Conservation (phyloP, 2,888 invertebrate species). For the Volucella inflata region DNA sequence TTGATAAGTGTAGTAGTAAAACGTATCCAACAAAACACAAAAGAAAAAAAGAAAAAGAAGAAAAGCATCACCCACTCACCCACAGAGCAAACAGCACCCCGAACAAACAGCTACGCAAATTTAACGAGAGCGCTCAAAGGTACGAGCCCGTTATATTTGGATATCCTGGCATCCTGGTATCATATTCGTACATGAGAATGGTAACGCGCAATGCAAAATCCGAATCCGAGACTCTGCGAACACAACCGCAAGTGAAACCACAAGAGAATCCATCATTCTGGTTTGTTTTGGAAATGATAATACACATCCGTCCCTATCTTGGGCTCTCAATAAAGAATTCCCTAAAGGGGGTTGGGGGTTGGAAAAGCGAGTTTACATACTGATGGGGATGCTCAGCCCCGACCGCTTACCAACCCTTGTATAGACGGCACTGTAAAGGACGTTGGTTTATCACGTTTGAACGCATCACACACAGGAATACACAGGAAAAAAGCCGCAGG, state of each 20-base stretch:
- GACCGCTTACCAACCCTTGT: not conserved
- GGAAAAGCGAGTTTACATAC: not conserved
- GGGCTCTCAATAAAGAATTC: constrained; percentile 32
- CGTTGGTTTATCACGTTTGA: constrained; percentile 41
- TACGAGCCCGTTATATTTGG: not conserved
- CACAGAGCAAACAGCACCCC: not conserved
- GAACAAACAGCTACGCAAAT: constrained; percentile 25
- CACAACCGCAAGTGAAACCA: constrained; percentile 51
- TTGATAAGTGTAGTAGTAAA: not conserved
- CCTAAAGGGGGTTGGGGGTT: not conserved
- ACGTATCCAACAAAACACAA: not conserved
- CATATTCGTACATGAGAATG: not conserved
- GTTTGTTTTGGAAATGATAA: constrained; percentile 55
- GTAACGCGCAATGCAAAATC: constrained; percentile 12
- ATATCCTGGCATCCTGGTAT: no score
- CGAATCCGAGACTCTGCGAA: constrained; percentile 28
- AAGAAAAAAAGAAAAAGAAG: not conserved
- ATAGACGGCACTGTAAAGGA: constrained; percentile 25
- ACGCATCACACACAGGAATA: constrained; percentile 36
- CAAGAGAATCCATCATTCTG: constrained; percentile 59
- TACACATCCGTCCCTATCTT: constrained; percentile 49
- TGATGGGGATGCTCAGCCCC: not conserved
- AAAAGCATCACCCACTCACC: not conserved
- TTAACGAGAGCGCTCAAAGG: constrained; percentile 47
- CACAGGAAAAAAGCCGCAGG: constrained; percentile 36